phyloP scores from a whole-genome alignment of 1,140 invertebrate species.

The Gryllus bimaculatus region DNA sequence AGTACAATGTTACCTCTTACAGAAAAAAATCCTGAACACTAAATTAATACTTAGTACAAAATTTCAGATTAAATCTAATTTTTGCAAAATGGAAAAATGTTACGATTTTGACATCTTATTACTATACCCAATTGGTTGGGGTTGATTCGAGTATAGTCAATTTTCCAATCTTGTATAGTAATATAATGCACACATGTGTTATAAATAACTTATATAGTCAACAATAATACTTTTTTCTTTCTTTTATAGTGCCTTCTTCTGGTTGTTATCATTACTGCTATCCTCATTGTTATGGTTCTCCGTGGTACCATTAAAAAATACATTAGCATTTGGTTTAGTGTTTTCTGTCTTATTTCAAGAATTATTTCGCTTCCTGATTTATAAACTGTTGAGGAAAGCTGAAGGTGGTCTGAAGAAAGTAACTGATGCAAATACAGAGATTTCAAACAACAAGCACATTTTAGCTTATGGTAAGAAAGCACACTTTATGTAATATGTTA shows the following conservation, averaged over 20 bases:
- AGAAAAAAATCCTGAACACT: too few species aligned
- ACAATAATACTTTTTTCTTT: slow-evolving; percentile 25
- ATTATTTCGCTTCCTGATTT: slow-evolving; percentile 66
- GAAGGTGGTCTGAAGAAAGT: slow-evolving; percentile 82
- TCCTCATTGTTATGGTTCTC: slow-evolving; percentile 86
- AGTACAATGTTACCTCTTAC: too few species aligned
- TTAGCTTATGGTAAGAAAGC: slow-evolving; percentile 65
- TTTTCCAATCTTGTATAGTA: too few species aligned
- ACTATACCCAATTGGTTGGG: too few species aligned
- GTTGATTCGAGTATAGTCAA: too few species aligned
- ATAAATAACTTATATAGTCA: too few species aligned
- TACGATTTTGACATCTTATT: too few species aligned
- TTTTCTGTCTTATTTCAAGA: slow-evolving; percentile 83
- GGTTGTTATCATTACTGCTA: slow-evolving; percentile 80
- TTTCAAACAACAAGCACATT: slow-evolving; percentile 78
- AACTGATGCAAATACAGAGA: slow-evolving; percentile 49
- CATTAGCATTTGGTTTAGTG: slow-evolving; percentile 74
- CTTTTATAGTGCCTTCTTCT: slow-evolving; percentile 77
- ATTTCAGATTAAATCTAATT: too few species aligned
- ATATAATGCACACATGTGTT: too few species aligned
- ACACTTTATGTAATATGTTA: slow-evolving; percentile 21
- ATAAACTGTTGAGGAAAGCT: slow-evolving; percentile 68
- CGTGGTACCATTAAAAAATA: slow-evolving; percentile 62
- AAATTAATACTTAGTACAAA: too few species aligned
- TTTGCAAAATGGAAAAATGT: too few species aligned